Evolutionary conservation across 2,888 invertebrate species (phyloP).

Genomic region (Parnassius smintheus): DNA sequence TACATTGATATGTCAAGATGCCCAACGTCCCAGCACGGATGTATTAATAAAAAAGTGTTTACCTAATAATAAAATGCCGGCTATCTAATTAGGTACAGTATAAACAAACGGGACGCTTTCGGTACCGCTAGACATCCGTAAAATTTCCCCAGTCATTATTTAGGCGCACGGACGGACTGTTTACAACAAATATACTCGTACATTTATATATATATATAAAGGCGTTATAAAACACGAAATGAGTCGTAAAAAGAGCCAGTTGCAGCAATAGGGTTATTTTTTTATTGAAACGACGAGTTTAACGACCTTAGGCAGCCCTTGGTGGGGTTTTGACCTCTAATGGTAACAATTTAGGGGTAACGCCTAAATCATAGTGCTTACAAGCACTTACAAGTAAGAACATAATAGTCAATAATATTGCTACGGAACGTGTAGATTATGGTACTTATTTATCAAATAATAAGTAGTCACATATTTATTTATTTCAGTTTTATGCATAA

Average conservation of each 20-base stretch:
- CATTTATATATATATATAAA: slow-evolving; percentile 37
- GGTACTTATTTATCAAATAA: not conserved
- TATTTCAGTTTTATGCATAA: no score
- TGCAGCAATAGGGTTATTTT: slow-evolving; percentile 52
- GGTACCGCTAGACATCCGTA: slow-evolving; percentile 24
- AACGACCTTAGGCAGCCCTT: slow-evolving; percentile 51
- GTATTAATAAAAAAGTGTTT: slow-evolving; percentile 26
- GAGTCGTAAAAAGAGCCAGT: slow-evolving; percentile 58
- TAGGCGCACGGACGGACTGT: slow-evolving; percentile 36
- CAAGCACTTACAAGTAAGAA: slow-evolving; percentile 3
- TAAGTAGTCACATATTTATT: no score
- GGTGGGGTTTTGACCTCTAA: slow-evolving; percentile 61
- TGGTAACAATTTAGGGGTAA: slow-evolving; percentile 44
- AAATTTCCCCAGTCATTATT: slow-evolving; percentile 30
- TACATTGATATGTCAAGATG: slow-evolving; percentile 5
- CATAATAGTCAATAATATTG: slow-evolving; percentile 13
- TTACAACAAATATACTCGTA: slow-evolving; percentile 37
- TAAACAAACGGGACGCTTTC: slow-evolving; percentile 30
- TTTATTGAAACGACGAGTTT: slow-evolving; percentile 64
- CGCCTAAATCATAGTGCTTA: slow-evolving; percentile 13
- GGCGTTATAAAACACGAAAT: slow-evolving; percentile 57
- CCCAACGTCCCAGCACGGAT: slow-evolving; percentile 1
- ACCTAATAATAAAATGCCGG: slow-evolving; percentile 27
- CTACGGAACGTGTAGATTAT: not conserved
- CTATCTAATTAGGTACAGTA: slow-evolving; percentile 29